phyloP scores from a whole-genome alignment of 2,797 vertebrate species.

The Coluber constrictor region DNA sequence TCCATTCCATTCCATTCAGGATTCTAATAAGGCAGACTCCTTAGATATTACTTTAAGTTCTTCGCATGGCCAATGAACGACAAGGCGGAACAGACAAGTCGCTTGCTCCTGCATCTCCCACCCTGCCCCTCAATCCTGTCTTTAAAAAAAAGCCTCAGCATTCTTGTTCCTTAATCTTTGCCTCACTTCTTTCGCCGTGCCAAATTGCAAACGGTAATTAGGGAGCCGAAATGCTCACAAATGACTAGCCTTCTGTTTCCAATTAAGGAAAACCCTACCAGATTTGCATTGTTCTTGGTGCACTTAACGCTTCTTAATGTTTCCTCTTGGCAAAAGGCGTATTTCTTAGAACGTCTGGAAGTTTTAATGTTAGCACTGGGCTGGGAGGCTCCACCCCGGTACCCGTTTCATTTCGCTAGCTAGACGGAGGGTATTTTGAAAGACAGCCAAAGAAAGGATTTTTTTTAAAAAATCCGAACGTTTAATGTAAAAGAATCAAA shows the following conservation, averaged over 20 bases:
- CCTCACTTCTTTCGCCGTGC: background rate
- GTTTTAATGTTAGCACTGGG: constrained; percentile 38
- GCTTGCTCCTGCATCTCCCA: background rate
- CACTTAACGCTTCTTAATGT: constrained; percentile 41
- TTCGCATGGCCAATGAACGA: background rate
- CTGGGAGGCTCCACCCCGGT: constrained; percentile 43
- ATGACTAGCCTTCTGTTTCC: constrained; percentile 9
- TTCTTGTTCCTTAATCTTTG: background rate
- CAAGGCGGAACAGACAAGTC: background rate
- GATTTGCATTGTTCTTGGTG: constrained; percentile 12
- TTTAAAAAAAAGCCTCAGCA: background rate
- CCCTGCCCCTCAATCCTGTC: background rate
- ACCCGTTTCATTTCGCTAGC: constrained; percentile 38
- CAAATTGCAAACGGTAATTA: constrained; percentile 18
- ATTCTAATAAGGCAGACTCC: background rate
- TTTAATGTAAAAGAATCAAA: background rate
- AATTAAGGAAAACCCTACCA: constrained; percentile 24
- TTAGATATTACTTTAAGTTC: background rate
- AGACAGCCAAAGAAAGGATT: constrained; percentile 39
- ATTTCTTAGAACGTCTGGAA: constrained; percentile 21
- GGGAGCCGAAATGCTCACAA: background rate
- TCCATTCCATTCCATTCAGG: too few relatives aligned
- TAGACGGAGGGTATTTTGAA: constrained; percentile 54
- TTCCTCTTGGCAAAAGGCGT: constrained; percentile 53
- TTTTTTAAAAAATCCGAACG: background rate